Base-by-base conservation (phyloP, 1,140 invertebrate genomes). In the Penaeus indicus region DNA sequence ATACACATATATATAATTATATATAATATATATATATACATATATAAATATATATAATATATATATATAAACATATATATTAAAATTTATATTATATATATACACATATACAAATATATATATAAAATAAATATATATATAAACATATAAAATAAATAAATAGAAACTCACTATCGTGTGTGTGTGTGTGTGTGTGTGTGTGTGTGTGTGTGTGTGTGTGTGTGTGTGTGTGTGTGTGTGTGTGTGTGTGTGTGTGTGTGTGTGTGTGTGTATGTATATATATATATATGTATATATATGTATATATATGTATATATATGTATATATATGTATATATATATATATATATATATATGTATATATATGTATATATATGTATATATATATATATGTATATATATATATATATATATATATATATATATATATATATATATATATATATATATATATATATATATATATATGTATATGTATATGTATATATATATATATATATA, bases 221-320 rank as follows among this genome's bases (percentile, higher is more conserved):
- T 25, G 13, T 54, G 47, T 25, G 47, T 54, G 47, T 54, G n/a
- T 21, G 47, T 25, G 47, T 80, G 47, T 54, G 47, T 80, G 47
- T 25, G 47, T 47, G 47, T 25, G 47, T 54, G 47, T 3, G 47
- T 54, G 47, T 54, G 47, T 80, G 5, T 38, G 4, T 38, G 11
- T 77, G 25, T 19, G 25, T 38, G 7, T 78, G 19, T 32, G 8
- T 7, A 25, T 78, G 7, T 42, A n/a, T 38, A 78, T 78, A 78
- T 63, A 82, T 60, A 62, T 62, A 82, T 82, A 62, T 82, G 63
- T 61, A 60, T 62, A 61, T 61, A 82, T 61, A 82, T 62, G 32
- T 27, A 82, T 22, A 82, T 21, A 82, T 82, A 82, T 62, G 32
- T 61, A 82, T 62, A 63, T 63, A 63, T 63, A 82, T 7, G 0